Conservation (phyloP, 2,888 invertebrate species). For the Lagria hirta region DNA sequence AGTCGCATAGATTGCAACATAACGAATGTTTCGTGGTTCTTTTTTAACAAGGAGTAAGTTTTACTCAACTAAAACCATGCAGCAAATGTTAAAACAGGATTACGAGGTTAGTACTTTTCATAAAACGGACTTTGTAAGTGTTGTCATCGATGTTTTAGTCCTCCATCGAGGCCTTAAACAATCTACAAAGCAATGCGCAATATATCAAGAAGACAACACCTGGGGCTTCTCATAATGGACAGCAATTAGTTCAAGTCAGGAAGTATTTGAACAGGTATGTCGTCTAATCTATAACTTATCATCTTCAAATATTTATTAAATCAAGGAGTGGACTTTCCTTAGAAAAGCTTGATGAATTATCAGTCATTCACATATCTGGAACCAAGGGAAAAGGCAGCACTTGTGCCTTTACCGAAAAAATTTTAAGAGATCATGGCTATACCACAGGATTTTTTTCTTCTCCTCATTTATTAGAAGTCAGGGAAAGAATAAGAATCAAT, state of each 20-base stretch:
- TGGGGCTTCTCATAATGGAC: conserved; percentile 21
- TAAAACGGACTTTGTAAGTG: not conserved
- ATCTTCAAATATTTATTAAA: conserved; percentile 10
- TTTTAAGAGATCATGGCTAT: conserved; percentile 79
- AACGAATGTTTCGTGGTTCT: too few species aligned
- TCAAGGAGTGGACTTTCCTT: conserved; percentile 64
- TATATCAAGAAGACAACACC: conserved; percentile 46
- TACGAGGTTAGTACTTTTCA: conserved; percentile 22
- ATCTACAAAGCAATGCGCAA: conserved; percentile 72
- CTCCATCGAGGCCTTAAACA: conserved; percentile 68
- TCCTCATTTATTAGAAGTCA: conserved; percentile 89
- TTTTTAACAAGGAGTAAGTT: too few species aligned
- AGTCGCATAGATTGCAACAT: too few species aligned
- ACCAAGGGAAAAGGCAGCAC: conserved; percentile 99
- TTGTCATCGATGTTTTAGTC: conserved; percentile 57
- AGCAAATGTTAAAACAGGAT: conserved; percentile 7
- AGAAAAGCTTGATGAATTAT: conserved; percentile 69
- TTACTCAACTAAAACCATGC: conserved; percentile 12
- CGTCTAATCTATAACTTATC: conserved; percentile 11
- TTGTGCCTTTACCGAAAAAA: conserved; percentile 88
- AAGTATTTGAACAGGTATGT: conserved; percentile 59
- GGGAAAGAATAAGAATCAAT: conserved; percentile 88
- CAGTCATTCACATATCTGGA: conserved; percentile 93
- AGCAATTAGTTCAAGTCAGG: conserved; percentile 53
- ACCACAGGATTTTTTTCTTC: conserved; percentile 95